phyloP scores from a whole-genome alignment of 1,140 invertebrate genomes.

The Trichonephila inaurata region DNA sequence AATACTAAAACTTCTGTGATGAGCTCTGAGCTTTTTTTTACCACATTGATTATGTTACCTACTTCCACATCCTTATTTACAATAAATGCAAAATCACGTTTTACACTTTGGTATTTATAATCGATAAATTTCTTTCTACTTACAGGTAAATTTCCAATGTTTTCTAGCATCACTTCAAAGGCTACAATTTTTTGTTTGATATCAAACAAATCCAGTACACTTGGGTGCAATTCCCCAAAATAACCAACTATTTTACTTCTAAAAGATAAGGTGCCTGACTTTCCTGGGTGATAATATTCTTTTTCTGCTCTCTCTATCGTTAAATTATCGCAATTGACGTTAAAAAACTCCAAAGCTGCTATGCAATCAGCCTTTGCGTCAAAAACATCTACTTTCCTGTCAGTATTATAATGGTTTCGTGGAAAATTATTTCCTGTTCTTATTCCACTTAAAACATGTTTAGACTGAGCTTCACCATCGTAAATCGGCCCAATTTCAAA shows the following conservation, averaged over 20 bases:
- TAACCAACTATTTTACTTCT: not conserved
- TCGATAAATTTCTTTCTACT: slow-evolving; percentile 19
- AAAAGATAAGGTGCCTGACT: slow-evolving; percentile 2
- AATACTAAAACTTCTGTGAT: slow-evolving; percentile 19
- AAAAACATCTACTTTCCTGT: not conserved
- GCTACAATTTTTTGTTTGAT: not conserved
- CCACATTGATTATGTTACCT: slow-evolving; percentile 25
- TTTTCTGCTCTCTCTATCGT: slow-evolving; percentile 30
- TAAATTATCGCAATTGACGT: slow-evolving; percentile 18
- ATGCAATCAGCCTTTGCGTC: not conserved
- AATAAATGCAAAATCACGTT: slow-evolving; percentile 31
- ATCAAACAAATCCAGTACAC: not conserved
- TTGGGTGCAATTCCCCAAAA: not conserved
- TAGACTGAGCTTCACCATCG: too few species aligned
- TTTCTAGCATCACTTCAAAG: not conserved
- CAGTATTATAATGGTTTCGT: not conserved
- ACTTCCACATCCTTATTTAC: slow-evolving; percentile 27
- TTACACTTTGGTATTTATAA: slow-evolving; percentile 35
- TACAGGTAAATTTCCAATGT: slow-evolving; percentile 15
- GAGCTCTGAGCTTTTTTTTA: slow-evolving; percentile 10
- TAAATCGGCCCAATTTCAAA: too few species aligned
- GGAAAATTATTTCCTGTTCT: too few species aligned
- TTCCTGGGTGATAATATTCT: slow-evolving; percentile 22
- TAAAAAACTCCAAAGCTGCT: slow-evolving; percentile 11
- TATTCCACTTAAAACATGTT: too few species aligned